Base-by-base conservation (phyloP, 2,888 invertebrate species). In the Iselma pallidipennis region DNA sequence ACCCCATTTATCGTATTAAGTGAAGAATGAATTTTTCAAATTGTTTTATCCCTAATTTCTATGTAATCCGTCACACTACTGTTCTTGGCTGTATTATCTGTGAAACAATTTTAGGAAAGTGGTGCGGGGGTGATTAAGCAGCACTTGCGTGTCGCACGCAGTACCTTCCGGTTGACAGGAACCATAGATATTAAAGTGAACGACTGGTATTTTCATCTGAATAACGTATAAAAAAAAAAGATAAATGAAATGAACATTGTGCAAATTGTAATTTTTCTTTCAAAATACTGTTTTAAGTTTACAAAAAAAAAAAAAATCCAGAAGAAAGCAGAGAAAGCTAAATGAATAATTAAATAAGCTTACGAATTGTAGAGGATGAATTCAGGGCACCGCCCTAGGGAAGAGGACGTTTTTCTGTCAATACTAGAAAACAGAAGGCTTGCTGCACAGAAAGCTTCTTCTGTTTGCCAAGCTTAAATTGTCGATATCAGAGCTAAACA, bases 271-370 rank as follows among this genome's bases (percentile, higher is more conserved):
- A 16, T 16, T 23, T 56, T 56, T 56, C 49, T 56, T 48, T n/a
- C n/a, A n/a, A n/a, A n/a, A n/a, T n/a, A n/a, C n/a, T n/a, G n/a
- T n/a, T 56, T 49, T 19, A 9, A 33, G 56, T 56, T 56, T 21
- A 49, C 56, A 31, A 49, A 29, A 33, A 56, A 56, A 49, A 33
- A 56, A 56, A 48, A 56, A 56, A 49, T 4, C 49, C 49, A 21
- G 29, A 21, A 4, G 23, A 49, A 33, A 56, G 49, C 49, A n/a
- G n/a, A n/a, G n/a, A n/a, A n/a, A n/a, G n/a, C n/a, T 56, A 16
- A 37, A n/a, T 37, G 16, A 37, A 37, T 37, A 37, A 37, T 37
- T 37, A 37, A 37, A 37, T n/a, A n/a, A n/a, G n/a, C n/a, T n/a
- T n/a, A n/a, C n/a, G n/a, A n/a, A n/a, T n/a, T n/a, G n/a, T n/a